phyloP scores from a whole-genome alignment of 2,888 invertebrate genomes.

The Calameuta idolon region DNA sequence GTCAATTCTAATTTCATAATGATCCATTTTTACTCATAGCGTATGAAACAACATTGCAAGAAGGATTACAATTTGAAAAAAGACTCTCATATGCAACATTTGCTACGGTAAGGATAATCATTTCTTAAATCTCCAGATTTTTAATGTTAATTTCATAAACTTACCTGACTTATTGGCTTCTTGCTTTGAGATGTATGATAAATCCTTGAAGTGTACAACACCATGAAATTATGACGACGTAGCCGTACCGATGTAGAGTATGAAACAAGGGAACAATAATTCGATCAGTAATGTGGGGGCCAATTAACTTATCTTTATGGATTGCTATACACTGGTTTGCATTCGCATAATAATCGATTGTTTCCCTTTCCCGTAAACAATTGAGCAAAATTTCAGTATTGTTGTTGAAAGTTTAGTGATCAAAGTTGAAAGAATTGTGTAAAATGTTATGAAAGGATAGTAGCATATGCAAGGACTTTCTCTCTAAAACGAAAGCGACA shows the following conservation, averaged over 20 bases:
- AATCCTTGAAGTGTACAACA: not conserved
- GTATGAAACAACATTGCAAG: conserved; percentile 83
- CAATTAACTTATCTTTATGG: not conserved
- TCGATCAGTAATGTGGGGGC: not conserved
- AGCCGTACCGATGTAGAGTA: not conserved
- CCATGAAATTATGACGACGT: not conserved
- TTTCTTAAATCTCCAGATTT: not conserved
- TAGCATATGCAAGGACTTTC: not conserved
- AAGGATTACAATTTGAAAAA: conserved; percentile 89
- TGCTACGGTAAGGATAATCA: conserved; percentile 80
- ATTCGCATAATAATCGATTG: not conserved
- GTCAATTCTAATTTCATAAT: conserved; percentile 6
- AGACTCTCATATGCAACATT: conserved; percentile 92
- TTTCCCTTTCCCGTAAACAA: not conserved
- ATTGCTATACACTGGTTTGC: not conserved
- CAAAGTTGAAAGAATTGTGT: not conserved
- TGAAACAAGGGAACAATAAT: not conserved
- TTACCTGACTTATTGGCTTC: not conserved
- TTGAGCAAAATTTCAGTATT: not conserved
- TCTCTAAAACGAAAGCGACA: not conserved
- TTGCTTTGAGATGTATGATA: not conserved
- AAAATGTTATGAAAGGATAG: not conserved
- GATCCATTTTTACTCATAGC: conserved; percentile 67
- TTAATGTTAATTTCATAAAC: not conserved
- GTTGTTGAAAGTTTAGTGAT: not conserved